These are phyloP conservation scores for Bombus soroeensis DNA, from an alignment of 1,140 invertebrate species.

Conservation along the genomic window DNA sequence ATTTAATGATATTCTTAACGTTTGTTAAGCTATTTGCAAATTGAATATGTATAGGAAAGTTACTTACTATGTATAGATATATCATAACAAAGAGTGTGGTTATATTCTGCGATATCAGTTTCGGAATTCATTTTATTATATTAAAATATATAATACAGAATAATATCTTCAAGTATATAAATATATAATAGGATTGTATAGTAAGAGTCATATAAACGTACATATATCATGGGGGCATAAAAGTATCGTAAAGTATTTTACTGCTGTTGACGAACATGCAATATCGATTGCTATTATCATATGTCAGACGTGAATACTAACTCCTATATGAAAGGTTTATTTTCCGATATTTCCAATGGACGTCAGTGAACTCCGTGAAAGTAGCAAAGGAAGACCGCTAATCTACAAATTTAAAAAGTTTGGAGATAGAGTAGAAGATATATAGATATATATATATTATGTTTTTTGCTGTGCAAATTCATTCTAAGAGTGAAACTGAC, in stretches of 20 bases:
- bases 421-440: no score
- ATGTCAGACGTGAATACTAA: not conserved
- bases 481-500: no score
- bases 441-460: no score
- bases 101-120: not conserved
- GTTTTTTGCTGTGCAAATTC: no score
- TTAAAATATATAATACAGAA: no score
- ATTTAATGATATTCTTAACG: not conserved
- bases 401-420: no score
- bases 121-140: not conserved
- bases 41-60: not conserved
- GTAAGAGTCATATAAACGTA: not conserved
- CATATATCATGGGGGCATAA: not conserved
- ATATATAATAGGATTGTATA: no score
- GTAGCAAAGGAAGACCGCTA: no score
- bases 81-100: not conserved
- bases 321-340: not conserved
- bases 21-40: no score
- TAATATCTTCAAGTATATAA: no score
- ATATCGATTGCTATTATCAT: not conserved
- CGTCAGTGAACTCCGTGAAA: not conserved
- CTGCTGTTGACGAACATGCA: not conserved
- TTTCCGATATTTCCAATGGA: not conserved
- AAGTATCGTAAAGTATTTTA: not conserved
- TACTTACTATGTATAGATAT: not conserved